Base-by-base conservation (phyloP, 1,140 invertebrate genomes). In the Drosophila tani region DNA sequence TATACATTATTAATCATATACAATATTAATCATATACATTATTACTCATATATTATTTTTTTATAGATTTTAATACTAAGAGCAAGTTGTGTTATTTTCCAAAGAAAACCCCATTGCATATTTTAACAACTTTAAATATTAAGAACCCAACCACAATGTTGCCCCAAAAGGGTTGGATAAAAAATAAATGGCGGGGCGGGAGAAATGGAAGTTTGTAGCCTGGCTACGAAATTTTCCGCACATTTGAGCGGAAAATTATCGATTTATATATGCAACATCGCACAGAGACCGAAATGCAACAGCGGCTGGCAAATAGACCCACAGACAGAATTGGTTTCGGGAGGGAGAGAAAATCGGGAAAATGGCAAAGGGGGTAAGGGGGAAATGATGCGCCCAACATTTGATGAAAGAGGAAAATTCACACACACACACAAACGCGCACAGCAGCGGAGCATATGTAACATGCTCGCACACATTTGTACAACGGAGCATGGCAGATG, bases 201-300 rank as follows among this genome's bases (percentile, higher is more conserved):
- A 43, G 11, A 14, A 55, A 53, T 27, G 21, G 29, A 5, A 45
- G 66, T n/a, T 55, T 78, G 53, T 71, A 73, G 73, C 50, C 51
- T 74, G 67, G 78, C 78, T 88, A 88, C 78, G 85, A 75, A 90
- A 90, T 90, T 90, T 90, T 90, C 85, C 67, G 85, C 85, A 90
- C 85, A 90, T 90, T 90, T 90, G 85, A 90, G 85, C 85, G 75
- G 85, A 90, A 90, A 90, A 90, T 90, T 90, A 90, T 90, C 82
- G 85, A 90, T 90, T 90, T 90, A 58, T 88, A 84, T 69, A 90
- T 88, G 75, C 75, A 82, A 55, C 41, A 62, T 38, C 53, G 53
- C 45, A 24, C 66, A 71, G 79, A 68, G 53, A 63, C 67, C 60
- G 66, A 63, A 84, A 75, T 90, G 83, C 84, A 87, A 83, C 82